Evolutionary conservation across 2,797 vertebrate species (phyloP).

Genomic region (Tauraco hartlaubi): DNA sequence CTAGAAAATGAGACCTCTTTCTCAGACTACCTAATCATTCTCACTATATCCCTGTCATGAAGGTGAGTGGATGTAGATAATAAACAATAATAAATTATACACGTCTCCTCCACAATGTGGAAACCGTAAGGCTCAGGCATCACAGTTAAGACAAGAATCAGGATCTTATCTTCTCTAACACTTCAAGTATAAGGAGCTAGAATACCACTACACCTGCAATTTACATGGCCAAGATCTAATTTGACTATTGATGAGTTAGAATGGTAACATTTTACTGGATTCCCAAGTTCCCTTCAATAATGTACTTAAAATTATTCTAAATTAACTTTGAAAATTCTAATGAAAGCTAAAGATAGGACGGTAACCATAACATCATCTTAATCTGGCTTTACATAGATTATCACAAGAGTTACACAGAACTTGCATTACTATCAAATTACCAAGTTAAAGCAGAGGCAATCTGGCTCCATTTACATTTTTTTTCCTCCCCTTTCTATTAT

Average conservation of each 20-base stretch:
- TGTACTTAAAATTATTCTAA: neutral
- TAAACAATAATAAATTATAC: neutral
- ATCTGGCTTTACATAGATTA: neutral
- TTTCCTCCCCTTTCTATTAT: neutral
- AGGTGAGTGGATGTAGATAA: neutral
- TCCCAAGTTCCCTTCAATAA: neutral
- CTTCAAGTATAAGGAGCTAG: neutral
- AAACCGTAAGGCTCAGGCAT: neutral
- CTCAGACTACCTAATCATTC: neutral
- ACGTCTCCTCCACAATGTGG: rapidly evolving
- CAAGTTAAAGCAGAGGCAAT: neutral
- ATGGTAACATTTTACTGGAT: neutral
- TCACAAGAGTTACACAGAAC: neutral
- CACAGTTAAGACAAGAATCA: neutral
- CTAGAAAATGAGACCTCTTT: neutral
- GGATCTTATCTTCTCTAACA: neutral
- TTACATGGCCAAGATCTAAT: neutral
- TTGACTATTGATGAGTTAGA: neutral
- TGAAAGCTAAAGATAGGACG: neutral
- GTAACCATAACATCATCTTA: neutral
- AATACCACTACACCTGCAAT: neutral
- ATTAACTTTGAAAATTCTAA: neutral
- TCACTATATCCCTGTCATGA: neutral
- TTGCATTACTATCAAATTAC: neutral
- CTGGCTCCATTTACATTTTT: neutral